Conservation (phyloP, 2,797 vertebrate genomes). For the Oreochromis grahami region DNA sequence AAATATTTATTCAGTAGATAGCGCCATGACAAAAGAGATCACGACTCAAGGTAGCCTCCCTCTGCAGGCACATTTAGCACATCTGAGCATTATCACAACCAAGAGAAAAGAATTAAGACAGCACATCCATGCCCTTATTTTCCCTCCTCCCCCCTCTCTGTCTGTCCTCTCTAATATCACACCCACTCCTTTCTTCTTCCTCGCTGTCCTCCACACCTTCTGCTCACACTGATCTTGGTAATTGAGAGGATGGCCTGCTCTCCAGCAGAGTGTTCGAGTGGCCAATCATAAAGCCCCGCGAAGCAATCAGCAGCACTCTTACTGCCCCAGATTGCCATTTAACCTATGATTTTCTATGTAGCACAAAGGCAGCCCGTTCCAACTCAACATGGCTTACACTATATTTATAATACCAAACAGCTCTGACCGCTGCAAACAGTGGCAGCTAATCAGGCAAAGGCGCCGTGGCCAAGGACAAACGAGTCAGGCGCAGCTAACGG, state of each 20-base stretch:
- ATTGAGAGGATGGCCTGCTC: conserved; percentile 9
- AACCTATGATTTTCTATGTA: conserved; percentile 28
- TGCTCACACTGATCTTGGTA: background rate
- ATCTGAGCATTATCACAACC: background rate
- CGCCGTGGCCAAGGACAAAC: background rate
- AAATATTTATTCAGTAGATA: background rate
- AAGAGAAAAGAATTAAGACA: background rate
- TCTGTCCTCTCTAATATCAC: background rate
- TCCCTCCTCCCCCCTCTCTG: background rate
- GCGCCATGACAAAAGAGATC: background rate
- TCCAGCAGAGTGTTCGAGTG: background rate
- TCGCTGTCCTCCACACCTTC: background rate
- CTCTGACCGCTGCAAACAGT: background rate
- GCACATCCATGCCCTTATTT: background rate
- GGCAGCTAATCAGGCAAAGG: background rate
- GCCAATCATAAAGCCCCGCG: background rate
- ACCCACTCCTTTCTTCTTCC: background rate
- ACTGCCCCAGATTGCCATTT: conserved; percentile 31
- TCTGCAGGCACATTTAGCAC: background rate
- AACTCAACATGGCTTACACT: background rate
- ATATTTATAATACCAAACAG: background rate
- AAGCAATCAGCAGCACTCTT: conserved; percentile 18
- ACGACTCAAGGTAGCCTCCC: background rate
- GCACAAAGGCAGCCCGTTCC: background rate
- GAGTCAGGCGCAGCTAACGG: background rate